A percentile compares a stretch with the other conserved stretches of the same genome.
Evolutionary conservation across 2,797 vertebrate species (phyloP).

Genomic region (Otus scops): DNA sequence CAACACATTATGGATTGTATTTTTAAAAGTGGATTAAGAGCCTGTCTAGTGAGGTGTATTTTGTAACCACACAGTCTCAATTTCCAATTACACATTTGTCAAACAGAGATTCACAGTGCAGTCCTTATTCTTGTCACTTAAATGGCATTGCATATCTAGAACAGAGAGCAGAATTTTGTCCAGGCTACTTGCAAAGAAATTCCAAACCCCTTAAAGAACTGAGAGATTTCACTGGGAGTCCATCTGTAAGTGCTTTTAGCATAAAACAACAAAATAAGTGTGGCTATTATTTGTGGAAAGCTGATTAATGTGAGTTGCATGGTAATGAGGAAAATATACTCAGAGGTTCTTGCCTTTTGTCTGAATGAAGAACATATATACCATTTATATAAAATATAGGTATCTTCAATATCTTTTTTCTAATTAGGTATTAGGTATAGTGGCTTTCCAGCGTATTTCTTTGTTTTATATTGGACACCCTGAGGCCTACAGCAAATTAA

Average conservation of each 20-base stretch:
- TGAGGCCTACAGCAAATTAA: background rate
- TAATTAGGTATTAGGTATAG: background rate
- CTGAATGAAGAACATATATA: background rate
- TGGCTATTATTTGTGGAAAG: background rate
- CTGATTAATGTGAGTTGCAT: background rate
- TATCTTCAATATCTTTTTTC: background rate
- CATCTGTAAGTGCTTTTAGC: background rate
- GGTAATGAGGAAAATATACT: background rate
- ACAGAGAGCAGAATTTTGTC: background rate
- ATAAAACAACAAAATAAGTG: background rate
- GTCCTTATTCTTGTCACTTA: conserved; percentile 4
- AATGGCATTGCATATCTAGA: background rate
- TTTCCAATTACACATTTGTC: background rate
- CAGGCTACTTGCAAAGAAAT: background rate
- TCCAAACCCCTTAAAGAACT: background rate
- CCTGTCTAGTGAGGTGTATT: background rate
- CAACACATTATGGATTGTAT: background rate
- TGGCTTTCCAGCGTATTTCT: background rate
- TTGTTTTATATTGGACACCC: background rate
- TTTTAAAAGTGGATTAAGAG: conserved; percentile 32
- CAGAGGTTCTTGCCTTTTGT: background rate
- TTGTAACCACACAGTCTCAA: background rate
- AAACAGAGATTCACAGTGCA: background rate
- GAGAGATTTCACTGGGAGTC: background rate
- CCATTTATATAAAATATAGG: background rate